Percentiles rank a stretch among this genome's conserved stretches.
These are phyloP conservation scores for Sciaenops ocellatus DNA, from an alignment of 2,797 vertebrate species.

Conservation along the genomic window DNA sequence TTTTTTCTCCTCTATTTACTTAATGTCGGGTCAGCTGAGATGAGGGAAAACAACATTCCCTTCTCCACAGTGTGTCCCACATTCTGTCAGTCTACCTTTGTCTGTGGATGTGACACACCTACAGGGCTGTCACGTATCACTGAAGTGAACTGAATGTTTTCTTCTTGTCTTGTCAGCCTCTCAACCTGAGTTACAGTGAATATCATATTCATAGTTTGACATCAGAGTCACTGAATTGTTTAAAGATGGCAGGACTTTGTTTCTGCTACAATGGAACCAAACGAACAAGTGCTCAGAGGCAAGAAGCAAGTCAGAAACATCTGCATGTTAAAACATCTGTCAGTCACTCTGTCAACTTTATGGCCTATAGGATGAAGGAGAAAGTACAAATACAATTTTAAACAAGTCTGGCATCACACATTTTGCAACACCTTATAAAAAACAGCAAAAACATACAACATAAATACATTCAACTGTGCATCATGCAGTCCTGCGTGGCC, in stretches of 20 bases:
- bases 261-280: slow-evolving; percentile 14
- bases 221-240: not conserved
- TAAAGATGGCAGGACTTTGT: not conserved
- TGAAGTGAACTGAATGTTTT: not conserved
- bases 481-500: not conserved
- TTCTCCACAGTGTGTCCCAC: slow-evolving; percentile 29
- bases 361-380: slow-evolving; percentile 1
- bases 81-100: slow-evolving; percentile 52
- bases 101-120: slow-evolving; percentile 53
- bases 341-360: not conserved
- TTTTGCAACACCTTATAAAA: too few species aligned
- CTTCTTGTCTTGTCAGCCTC: not conserved
- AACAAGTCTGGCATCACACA: not conserved
- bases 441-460: not conserved
- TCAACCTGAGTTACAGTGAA: not conserved
- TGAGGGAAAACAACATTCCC: slow-evolving; percentile 59
- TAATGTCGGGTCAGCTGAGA: slow-evolving; percentile 63
- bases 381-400: not conserved
- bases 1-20: slow-evolving; percentile 56
- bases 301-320: slow-evolving; percentile 20
- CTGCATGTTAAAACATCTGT: slow-evolving; percentile 15
- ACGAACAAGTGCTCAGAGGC: not conserved
- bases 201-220: not conserved
- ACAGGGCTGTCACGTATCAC: slow-evolving; percentile 26
- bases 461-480: not conserved